Evolutionary conservation across 2,797 vertebrate genomes (phyloP), one percentile per base, ranked within the genome.

Genomic region (Oreochromis mossambicus): DNA sequence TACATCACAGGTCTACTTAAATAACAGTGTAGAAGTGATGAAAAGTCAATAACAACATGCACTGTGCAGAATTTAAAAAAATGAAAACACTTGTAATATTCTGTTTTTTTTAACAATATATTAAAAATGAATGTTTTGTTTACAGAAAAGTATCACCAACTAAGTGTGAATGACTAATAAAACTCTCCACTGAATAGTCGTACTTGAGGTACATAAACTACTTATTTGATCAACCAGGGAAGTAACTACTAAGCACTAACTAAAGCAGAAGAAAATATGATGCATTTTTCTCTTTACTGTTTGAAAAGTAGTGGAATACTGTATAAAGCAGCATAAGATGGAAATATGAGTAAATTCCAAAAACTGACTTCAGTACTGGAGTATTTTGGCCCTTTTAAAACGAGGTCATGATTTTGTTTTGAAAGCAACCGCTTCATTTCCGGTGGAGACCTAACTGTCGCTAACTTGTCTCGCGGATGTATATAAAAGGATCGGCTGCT

Each of bases 391-490:
- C 7, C n/a, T 17, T 6, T 12, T 70, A 15, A 73, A 43, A 55
- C 1, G 4, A 46, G 10, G 10, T 32, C 12, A 12, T 14, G 5
- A 5, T 56, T 77, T 88, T 88, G 85, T 84, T 90, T 75, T 89
- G 79, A 88, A 84, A 43, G 66, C 4, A 5, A 6, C 6, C 0
- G 1, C 0, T 6, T 1, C 0, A 19, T 1, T 63, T 90, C 86
- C 84, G 77, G 77, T 80, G 11, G 1, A 4, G 5, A 2, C 26
- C 10, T 12, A 13, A 5, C 7, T 8, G 5, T 8, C 9, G 0
- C 7, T 7, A n/a, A 2, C 36, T 82, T 88, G 38, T 83, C 11
- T 2, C 5, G 4, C 54, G 43, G 38, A 43, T 43, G n/a, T 9
- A 54, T 29, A 46, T 46, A 7, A 70, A 7, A 3, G 0, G 1